phyloP scores from a whole-genome alignment of 2,113 vertebrate species.

The Onychostruthus taczanowskii region DNA sequence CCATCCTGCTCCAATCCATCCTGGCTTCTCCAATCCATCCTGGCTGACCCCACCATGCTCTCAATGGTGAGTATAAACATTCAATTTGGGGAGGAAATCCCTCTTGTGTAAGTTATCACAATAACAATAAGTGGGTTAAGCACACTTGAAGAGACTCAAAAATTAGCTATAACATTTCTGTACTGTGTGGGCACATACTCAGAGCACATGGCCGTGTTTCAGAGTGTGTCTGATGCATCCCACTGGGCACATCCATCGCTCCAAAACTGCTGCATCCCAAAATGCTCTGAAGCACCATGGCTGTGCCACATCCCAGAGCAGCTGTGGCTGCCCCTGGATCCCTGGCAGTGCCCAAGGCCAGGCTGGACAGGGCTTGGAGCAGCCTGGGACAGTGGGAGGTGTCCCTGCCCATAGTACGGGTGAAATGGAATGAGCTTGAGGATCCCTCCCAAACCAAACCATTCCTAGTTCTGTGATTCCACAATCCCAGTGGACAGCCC shows the following conservation, averaged over 20 bases:
- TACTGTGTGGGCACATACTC: background rate
- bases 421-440: accelerated
- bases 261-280: background rate
- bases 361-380: background rate
- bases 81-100: background rate
- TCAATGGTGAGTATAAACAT: background rate
- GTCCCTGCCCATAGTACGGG: background rate
- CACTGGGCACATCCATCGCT: too few relatives aligned
- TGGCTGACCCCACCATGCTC: accelerated
- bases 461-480: background rate
- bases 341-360: background rate
- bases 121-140: background rate
- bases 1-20: background rate
- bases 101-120: too few relatives aligned
- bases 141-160: background rate
- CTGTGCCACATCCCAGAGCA: background rate
- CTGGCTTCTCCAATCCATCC: background rate
- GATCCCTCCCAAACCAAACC: background rate
- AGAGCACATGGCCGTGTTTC: background rate
- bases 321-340: background rate
- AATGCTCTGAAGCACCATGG: background rate
- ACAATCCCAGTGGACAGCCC: background rate
- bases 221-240: background rate
- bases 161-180: background rate
- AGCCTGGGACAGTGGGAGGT: background rate